Evolutionary conservation across 2,888 invertebrate species (phyloP).

Genomic region (Megalurothrips usitatus): DNA sequence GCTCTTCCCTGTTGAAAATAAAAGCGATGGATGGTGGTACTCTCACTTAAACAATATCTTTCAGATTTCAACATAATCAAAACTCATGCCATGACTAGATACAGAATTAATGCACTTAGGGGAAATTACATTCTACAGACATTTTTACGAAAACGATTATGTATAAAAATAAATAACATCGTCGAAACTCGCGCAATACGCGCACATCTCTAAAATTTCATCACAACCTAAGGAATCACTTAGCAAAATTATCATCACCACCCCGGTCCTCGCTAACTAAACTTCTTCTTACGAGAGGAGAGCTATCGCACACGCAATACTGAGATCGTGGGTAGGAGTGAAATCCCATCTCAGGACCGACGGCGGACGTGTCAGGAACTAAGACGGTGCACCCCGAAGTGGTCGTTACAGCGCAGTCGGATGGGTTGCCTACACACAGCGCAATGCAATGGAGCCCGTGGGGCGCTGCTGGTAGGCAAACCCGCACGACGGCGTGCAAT

Average conservation of each 20-base stretch:
- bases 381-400: neutral
- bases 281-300: neutral
- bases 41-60: no score
- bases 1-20: no score
- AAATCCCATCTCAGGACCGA: neutral
- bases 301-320: neutral
- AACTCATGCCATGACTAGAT: neutral
- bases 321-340: neutral
- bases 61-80: neutral
- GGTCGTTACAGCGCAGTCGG: no score
- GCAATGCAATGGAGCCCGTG: no score
- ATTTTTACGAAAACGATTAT: neutral
- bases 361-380: neutral
- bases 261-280: neutral
- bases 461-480: no score
- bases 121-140: neutral
- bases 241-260: neutral
- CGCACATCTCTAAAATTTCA: neutral
- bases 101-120: neutral
- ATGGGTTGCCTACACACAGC: no score
- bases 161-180: constrained; percentile 15
- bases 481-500: no score
- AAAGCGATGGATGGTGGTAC: no score
- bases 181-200: neutral
- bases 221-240: constrained; percentile 22